Evolutionary conservation across 2,888 invertebrate species (phyloP), one percentile per base, ranked within the genome.

Genomic region (Gasteruption jaculator): DNA sequence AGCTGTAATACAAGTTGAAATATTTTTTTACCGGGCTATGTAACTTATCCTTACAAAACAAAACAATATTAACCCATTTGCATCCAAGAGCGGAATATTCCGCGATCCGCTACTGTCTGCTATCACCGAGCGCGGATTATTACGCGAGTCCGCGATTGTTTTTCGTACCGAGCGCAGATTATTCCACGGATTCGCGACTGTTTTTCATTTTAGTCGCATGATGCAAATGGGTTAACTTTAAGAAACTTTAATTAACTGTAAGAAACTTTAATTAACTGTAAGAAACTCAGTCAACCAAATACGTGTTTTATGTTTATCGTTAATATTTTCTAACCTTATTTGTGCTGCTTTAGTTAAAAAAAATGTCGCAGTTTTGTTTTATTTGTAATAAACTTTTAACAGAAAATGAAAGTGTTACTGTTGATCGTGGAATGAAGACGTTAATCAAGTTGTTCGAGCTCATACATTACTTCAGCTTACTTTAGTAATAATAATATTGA

Each of bases 401-500:
- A 19, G 37, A 26, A 37, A 18, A 29, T 37, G 27, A 27, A 37
- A 8, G 26, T 37, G 37, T 26, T 37, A 27, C 26, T 26, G 37
- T 27, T 37, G 37, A 37, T 11, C 37, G 37, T 27, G 37, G 37
- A 2, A 37, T 37, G 37, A 37, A 37, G 16, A 27, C 37, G 10
- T 37, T 37, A 27, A 34, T 37, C 41, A 56, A 26, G 16, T n/a
- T 11, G 30, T 43, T 14, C 10, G 33, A 27, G 33, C 15, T 8
- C 38, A 38, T 54, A 49, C 55, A 48, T 16, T 38, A 14, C 48
- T 60, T 43, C 58, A 60, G 19, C 53, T 60, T 15, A 36, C 63
- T 54, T 64, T 65, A 48, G 52, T 62, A 58, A 53, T 27, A 27
- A 54, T 47, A 45, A 55, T 54, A 55, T 57, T 45, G 43, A 55